A percentile compares a stretch with the other conserved stretches of the same genome.
These are phyloP conservation scores for Tridacna gigas DNA, from an alignment of 2,888 invertebrate genomes.

Conservation along the genomic window DNA sequence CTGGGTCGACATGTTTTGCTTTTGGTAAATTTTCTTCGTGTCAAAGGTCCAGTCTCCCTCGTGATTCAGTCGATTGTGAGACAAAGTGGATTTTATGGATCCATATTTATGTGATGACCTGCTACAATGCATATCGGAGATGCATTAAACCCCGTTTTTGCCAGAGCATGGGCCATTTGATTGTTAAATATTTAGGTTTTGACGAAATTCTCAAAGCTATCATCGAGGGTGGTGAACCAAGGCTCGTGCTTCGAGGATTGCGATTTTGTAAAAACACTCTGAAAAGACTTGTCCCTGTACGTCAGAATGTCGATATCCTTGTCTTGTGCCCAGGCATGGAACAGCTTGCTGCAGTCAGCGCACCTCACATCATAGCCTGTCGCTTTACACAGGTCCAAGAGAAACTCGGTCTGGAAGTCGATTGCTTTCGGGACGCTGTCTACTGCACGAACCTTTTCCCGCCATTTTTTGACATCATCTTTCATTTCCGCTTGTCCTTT, in stretches of 20 bases:
- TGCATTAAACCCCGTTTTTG: too few species aligned
- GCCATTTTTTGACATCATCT: slow-evolving; percentile 38
- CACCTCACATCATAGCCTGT: slow-evolving; percentile 31
- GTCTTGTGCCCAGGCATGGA: slow-evolving; percentile 41
- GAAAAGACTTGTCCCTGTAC: slow-evolving; percentile 47
- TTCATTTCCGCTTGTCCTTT: slow-evolving; percentile 30
- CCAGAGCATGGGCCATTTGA: too few species aligned
- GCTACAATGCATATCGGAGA: too few species aligned
- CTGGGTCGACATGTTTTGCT: too few species aligned
- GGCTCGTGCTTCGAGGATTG: slow-evolving; percentile 25
- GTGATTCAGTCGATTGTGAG: too few species aligned
- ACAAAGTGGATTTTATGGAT: too few species aligned
- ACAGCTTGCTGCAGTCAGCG: slow-evolving; percentile 19
- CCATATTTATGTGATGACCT: too few species aligned
- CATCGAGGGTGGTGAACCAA: slow-evolving; percentile 60
- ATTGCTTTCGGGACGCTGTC: slow-evolving; percentile 47
- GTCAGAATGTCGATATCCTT: slow-evolving; percentile 46
- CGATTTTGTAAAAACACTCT: slow-evolving; percentile 45
- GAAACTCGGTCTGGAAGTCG: slow-evolving; percentile 51
- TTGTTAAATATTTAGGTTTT: slow-evolving; percentile 1
- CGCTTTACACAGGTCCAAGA: slow-evolving; percentile 44
- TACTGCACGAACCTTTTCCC: slow-evolving; percentile 16
- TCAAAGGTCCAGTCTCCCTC: too few species aligned
- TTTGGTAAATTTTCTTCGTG: too few species aligned
- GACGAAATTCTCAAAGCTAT: slow-evolving; percentile 59